These are phyloP conservation scores for Eurosta solidaginis DNA, from an alignment of 1,140 invertebrate species.

Conservation along the genomic window DNA sequence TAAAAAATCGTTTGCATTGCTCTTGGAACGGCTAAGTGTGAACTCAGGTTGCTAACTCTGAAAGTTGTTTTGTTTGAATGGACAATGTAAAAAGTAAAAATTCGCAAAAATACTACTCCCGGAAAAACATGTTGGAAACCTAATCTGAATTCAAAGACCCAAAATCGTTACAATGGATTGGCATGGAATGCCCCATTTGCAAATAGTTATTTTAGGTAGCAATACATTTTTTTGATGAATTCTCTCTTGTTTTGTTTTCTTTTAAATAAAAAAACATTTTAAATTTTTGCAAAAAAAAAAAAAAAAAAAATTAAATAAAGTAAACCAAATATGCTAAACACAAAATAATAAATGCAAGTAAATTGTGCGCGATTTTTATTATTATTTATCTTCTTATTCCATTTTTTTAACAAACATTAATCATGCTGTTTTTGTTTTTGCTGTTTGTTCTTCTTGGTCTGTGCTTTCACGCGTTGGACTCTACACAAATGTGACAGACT, in stretches of 20 bases:
- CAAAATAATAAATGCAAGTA: neutral
- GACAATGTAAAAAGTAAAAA: too few relatives aligned
- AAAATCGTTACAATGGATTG: too few relatives aligned
- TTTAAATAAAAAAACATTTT: neutral
- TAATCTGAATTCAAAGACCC: too few relatives aligned
- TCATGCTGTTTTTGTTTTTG: neutral
- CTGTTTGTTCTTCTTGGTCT: neutral
- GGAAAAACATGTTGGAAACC: too few relatives aligned
- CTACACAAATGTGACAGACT: neutral
- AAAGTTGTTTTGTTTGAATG: too few relatives aligned
- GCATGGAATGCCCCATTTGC: too few relatives aligned
- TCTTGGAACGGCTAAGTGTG: neutral
- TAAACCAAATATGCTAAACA: neutral
- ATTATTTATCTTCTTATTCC: neutral
- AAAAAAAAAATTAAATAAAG: neutral
- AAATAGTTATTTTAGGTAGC: neutral
- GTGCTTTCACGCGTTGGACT: constrained; percentile 11
- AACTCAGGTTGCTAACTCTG: too few relatives aligned
- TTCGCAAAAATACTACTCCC: too few relatives aligned
- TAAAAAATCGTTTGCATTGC: neutral
- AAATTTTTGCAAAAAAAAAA: neutral
- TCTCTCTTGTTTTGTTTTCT: neutral
- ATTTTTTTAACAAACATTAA: neutral
- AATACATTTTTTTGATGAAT: neutral
- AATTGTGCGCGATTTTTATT: constrained; percentile 17